These are phyloP conservation scores for Numenius arquata DNA, from an alignment of 2,113 vertebrate species.

Conservation along the genomic window DNA sequence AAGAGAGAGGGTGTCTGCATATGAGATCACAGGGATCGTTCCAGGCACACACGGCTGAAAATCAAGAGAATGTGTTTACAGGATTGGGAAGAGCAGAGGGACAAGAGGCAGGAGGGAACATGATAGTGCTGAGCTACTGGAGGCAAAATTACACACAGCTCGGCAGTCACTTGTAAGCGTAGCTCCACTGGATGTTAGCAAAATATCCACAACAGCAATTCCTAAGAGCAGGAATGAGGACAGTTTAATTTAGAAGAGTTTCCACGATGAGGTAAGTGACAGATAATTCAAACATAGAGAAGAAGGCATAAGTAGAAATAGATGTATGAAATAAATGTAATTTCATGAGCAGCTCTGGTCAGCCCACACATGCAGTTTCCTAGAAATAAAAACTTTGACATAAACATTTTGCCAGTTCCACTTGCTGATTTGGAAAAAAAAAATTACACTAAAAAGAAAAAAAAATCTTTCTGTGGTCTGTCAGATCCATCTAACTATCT, in stretches of 20 bases:
- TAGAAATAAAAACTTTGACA: not conserved
- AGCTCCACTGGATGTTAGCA: not conserved
- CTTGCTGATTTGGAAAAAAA: not conserved
- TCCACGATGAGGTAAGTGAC: not conserved
- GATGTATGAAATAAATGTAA: not conserved
- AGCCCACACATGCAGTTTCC: not conserved
- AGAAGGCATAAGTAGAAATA: not conserved
- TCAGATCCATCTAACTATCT: not conserved
- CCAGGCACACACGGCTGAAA: slow-evolving; percentile 13
- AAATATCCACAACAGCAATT: not conserved
- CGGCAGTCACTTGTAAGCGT: not conserved
- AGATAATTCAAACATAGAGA: not conserved
- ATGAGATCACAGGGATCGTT: slow-evolving; percentile 6
- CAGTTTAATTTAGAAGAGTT: not conserved
- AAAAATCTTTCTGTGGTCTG: not conserved
- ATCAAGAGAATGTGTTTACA: slow-evolving; percentile 40
- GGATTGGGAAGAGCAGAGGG: slow-evolving; percentile 28
- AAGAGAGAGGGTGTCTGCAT: slow-evolving; percentile 34
- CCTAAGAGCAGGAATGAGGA: not conserved
- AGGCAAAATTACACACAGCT: not conserved
- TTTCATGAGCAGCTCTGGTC: not conserved
- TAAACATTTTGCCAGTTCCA: not conserved
- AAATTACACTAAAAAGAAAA: not conserved
- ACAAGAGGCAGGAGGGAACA: slow-evolving; percentile 32
- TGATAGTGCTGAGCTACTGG: not conserved